These are phyloP conservation scores for Ophonus ardosiacus DNA, from an alignment of 2,888 invertebrate genomes.

Conservation along the genomic window DNA sequence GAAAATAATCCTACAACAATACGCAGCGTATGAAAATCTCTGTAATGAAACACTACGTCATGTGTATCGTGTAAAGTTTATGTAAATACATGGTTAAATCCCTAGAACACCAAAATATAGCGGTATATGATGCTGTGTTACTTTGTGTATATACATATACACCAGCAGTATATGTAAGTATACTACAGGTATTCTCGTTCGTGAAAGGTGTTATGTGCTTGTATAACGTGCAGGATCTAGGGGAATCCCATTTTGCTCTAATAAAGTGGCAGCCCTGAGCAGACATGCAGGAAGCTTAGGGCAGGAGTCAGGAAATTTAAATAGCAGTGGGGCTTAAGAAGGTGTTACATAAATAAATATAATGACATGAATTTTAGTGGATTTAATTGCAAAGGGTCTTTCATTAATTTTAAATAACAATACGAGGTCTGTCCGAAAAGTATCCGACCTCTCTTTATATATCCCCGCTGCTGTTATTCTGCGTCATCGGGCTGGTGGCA, in stretches of 20 bases:
- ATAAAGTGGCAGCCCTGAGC: slow-evolving; percentile 9
- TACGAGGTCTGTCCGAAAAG: no score
- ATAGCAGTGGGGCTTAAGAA: not conserved
- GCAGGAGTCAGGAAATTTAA: not conserved
- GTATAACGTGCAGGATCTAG: not conserved
- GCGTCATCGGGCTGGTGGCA: no score
- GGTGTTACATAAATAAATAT: no score
- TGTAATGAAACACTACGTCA: not conserved
- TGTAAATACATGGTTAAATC: not conserved
- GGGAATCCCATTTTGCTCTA: slow-evolving; percentile 31
- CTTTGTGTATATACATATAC: no score
- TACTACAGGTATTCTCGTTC: no score
- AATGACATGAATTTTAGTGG: no score
- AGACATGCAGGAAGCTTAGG: not conserved
- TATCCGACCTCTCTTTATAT: no score
- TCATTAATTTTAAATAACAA: no score
- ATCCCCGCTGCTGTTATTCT: no score
- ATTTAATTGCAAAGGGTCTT: no score
- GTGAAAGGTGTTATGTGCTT: not conserved
- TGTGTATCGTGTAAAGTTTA: not conserved
- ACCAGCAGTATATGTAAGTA: not conserved
- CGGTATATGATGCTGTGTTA: no score
- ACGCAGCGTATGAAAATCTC: not conserved
- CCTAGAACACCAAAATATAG: not conserved
- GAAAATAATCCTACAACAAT: no score